These are phyloP conservation scores for Squalus acanthias DNA, from an alignment of 2,797 vertebrate genomes.

Conservation along the genomic window DNA sequence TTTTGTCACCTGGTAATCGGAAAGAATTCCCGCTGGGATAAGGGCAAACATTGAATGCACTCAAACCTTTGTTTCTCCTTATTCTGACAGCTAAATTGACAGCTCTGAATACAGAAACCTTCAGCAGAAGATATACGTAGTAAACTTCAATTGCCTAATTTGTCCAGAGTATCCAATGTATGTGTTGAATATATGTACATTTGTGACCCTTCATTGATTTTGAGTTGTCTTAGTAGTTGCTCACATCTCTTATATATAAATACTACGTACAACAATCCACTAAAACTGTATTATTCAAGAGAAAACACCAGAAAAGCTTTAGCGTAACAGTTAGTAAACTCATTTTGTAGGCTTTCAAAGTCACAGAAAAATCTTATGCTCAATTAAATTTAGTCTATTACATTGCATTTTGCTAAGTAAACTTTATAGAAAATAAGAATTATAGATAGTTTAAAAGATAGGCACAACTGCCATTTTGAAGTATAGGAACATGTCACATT, in stretches of 20 bases:
- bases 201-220: slow-evolving; percentile 7
- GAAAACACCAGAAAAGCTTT: not conserved
- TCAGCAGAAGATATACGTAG: slow-evolving; percentile 53
- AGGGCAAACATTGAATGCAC: slow-evolving; percentile 87
- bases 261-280: not conserved
- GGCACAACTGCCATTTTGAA: not conserved
- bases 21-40: slow-evolving; percentile 74
- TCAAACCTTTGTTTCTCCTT: slow-evolving; percentile 74
- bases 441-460: not conserved
- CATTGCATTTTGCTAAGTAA: not conserved
- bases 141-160: slow-evolving; percentile 47
- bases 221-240: not conserved
- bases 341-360: not conserved
- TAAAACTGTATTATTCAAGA: not conserved
- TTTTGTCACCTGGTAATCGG: slow-evolving; percentile 87
- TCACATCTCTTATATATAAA: not conserved
- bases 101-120: slow-evolving; percentile 53
- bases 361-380: not conserved
- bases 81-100: slow-evolving; percentile 51
- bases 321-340: not conserved
- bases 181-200: not conserved
- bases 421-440: not conserved
- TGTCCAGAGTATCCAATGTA: not conserved
- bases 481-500: not conserved
- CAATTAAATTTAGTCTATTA: not conserved